Conservation (phyloP, 2,888 invertebrate genomes). For the Scelioninae gen. 1 region DNA sequence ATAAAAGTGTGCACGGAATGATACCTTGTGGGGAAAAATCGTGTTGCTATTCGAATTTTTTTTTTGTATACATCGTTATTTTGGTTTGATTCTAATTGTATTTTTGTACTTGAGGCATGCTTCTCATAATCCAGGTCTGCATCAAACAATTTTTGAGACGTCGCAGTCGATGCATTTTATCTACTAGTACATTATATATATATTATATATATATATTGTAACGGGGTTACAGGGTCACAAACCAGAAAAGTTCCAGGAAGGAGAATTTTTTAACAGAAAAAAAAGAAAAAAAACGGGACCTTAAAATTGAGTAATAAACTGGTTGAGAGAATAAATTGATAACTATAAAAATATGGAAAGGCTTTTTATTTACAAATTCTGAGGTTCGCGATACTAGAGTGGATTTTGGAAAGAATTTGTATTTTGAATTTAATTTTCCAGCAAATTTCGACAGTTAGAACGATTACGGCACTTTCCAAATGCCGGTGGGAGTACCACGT, state of each 20-base stretch:
- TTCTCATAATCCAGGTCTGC: conserved; percentile 60
- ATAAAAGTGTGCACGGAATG: conserved; percentile 9
- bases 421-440: too few species aligned
- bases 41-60: conserved; percentile 18
- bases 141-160: conserved; percentile 38
- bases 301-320: too few species aligned
- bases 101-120: conserved; percentile 70
- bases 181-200: conserved; percentile 34
- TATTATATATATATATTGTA: conserved; percentile 14
- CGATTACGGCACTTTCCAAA: too few species aligned
- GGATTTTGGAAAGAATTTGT: too few species aligned
- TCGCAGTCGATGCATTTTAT: conserved; percentile 33
- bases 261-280: conserved; percentile 1
- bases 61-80: conserved; percentile 45
- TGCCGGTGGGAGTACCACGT: too few species aligned
- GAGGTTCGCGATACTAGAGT: too few species aligned
- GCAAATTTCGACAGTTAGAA: too few species aligned
- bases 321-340: too few species aligned
- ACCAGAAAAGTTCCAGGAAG: conserved; percentile 1
- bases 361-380: too few species aligned
- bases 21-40: conserved; percentile 51
- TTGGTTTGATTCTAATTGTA: conserved; percentile 66
- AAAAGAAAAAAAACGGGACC: not conserved
- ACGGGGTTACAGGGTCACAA: too few species aligned
- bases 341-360: too few species aligned